Conservation (phyloP, 2,113 vertebrate genomes). For the Lepisosteus osseus region DNA sequence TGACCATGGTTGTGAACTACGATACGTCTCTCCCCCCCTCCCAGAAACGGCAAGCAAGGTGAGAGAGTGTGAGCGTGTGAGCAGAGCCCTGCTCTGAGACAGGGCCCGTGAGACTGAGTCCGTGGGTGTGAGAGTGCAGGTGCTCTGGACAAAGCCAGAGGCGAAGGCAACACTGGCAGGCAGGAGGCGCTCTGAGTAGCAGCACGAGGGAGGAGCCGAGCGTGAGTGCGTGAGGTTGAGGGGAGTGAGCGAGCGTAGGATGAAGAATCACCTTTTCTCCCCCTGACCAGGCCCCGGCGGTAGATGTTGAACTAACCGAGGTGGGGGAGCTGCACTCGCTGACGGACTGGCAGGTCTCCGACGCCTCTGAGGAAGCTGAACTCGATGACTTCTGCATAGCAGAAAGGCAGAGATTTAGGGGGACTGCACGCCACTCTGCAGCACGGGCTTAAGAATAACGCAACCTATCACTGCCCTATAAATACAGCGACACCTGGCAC, state of each 20-base stretch:
- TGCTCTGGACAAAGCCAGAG: conserved; percentile 4
- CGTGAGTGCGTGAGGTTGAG: neutral
- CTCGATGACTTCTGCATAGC: conserved; percentile 90
- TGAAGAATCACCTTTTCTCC: conserved; percentile 12
- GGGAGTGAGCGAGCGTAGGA: neutral
- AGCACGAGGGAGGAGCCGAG: neutral
- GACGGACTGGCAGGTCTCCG: conserved; percentile 94
- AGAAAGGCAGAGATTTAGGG: conserved; percentile 14
- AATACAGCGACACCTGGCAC: conserved; percentile 8
- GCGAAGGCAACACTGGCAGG: neutral
- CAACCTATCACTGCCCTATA: conserved; percentile 19
- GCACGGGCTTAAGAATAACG: neutral
- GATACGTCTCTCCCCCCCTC: neutral
- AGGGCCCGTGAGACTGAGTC: conserved; percentile 4
- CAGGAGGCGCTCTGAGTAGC: conserved; percentile 9
- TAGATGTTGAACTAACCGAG: conserved; percentile 77
- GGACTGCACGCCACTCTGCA: neutral
- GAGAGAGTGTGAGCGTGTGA: conserved; percentile 1
- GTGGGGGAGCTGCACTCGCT: conserved; percentile 98
- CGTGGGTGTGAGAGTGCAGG: neutral
- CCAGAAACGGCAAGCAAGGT: neutral
- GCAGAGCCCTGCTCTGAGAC: neutral
- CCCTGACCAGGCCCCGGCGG: conserved; percentile 38
- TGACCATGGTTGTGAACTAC: too few relatives aligned
- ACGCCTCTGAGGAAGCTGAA: conserved; percentile 95